Evolutionary conservation across 2,797 vertebrate species (phyloP), one percentile per base, ranked within the genome.

Genomic region (Silurus aristotelis): DNA sequence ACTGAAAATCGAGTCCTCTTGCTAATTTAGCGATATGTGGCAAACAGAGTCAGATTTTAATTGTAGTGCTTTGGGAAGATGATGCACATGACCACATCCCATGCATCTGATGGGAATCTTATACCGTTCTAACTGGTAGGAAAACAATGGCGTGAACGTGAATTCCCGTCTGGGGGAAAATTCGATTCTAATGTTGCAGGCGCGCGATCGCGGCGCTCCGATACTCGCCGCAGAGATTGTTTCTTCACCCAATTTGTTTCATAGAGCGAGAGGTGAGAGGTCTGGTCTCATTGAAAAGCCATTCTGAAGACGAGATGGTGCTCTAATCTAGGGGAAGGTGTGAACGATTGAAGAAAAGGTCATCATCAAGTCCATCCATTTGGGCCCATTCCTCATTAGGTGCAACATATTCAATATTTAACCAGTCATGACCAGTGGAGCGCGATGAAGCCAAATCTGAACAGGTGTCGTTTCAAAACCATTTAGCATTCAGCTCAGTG

Each of bases 391-490:
- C 15, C 72, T 80, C 12, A 15, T 84, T 83, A 66, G 63, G 83
- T 79, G 82, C 76, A 83, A 71, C 13, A 52, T 38, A 20, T 58
- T 89, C 84, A 82, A 85, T 88, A 89, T 86, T 88, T 85, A 87
- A 88, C 85, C 83, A 87, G 88, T 87, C 89, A 86, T 67, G 64
- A 79, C 86, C 52, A 31, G 25, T 20, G 60, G 66, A 80, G 83
- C 13, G 55, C 22, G 70, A 66, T 82, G 84, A 82, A 83, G 83
- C 87, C 77, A 85, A 87, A 85, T 87, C 85, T 82, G 79, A 89
- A 88, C 86, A 90, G 83, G 87, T 87, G 87, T 89, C 85, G 88
- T 85, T 88, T 87, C 72, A 86, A 52, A 77, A 70, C 25, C 83
- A 87, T 88, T 88, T 84, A 87, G 84, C 83, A 86, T 88, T 66